These are phyloP conservation scores for Siniperca knerii DNA, from an alignment of 2,113 vertebrate species.

Conservation along the genomic window DNA sequence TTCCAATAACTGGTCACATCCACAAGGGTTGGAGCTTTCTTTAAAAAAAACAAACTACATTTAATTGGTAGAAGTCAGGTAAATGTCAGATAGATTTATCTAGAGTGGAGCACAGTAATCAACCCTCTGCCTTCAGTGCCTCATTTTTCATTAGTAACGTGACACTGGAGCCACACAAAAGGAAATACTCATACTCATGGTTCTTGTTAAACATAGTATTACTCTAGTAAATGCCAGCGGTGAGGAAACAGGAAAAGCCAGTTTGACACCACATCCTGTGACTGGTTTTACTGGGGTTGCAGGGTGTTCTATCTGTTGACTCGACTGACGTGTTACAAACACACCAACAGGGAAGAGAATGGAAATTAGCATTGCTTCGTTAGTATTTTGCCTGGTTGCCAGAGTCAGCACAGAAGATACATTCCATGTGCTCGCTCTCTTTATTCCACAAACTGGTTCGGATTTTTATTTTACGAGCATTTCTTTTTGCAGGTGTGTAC, in stretches of 20 bases:
- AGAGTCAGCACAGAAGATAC: not conserved
- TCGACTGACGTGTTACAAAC: not conserved
- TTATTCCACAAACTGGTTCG: not conserved
- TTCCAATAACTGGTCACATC: not conserved
- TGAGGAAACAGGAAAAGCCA: slow-evolving; percentile 47
- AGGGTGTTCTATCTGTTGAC: not conserved
- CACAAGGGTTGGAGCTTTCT: not conserved
- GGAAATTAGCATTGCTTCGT: not conserved
- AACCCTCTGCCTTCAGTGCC: not conserved
- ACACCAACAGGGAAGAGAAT: not conserved
- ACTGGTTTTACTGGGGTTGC: not conserved
- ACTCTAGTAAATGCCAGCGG: not conserved
- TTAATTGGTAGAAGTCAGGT: not conserved
- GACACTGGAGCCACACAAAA: not conserved
- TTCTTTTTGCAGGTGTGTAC: slow-evolving; percentile 89
- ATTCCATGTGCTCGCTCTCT: not conserved
- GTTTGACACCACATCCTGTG: slow-evolving; percentile 48
- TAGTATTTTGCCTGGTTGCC: not conserved
- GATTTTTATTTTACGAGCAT: not conserved
- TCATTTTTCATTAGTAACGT: slow-evolving; percentile 8
- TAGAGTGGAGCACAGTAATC: not conserved
- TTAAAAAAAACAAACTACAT: not conserved
- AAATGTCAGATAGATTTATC: not conserved
- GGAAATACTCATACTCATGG: slow-evolving; percentile 1
- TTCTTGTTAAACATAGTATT: not conserved